Evolutionary conservation across 2,797 vertebrate species (phyloP).

Genomic region (Enteromius mattozi): DNA sequence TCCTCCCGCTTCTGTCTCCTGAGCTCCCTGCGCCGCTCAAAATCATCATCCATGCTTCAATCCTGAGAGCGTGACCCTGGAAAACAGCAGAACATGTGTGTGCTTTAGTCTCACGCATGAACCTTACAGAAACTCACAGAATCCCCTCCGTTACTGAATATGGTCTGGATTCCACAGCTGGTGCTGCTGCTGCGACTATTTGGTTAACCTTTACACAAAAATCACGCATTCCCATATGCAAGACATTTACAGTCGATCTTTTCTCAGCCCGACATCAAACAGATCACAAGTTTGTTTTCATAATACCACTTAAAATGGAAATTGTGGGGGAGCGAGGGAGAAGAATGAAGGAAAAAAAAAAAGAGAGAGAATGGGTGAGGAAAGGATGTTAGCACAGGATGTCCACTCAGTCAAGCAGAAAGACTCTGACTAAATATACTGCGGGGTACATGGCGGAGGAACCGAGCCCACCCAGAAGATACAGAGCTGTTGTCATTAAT

Average conservation of each 20-base stretch:
- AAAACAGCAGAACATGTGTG: conserved; percentile 59
- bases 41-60: conserved; percentile 95
- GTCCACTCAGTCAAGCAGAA: conserved; percentile 71
- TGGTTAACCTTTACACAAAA: conserved; percentile 51
- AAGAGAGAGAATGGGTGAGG: conserved; percentile 42
- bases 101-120: conserved; percentile 42
- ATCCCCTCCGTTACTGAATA: background rate
- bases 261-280: conserved; percentile 56
- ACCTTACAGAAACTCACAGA: conserved; percentile 14
- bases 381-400: conserved; percentile 69
- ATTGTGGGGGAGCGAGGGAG: conserved; percentile 23
- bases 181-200: conserved; percentile 34
- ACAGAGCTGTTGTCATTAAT: conserved; percentile 56
- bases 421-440: conserved; percentile 71
- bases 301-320: conserved; percentile 56
- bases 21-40: conserved; percentile 95
- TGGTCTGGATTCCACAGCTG: conserved; percentile 44
- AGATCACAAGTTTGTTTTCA: conserved; percentile 54
- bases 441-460: conserved; percentile 65
- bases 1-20: conserved; percentile 98
- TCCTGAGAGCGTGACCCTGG: conserved; percentile 64
- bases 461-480: conserved; percentile 74
- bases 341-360: conserved; percentile 11
- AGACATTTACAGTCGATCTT: conserved; percentile 50
- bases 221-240: conserved; percentile 53